Base-by-base conservation (phyloP, 2,797 vertebrate genomes). In the Tenualosa ilisha region DNA sequence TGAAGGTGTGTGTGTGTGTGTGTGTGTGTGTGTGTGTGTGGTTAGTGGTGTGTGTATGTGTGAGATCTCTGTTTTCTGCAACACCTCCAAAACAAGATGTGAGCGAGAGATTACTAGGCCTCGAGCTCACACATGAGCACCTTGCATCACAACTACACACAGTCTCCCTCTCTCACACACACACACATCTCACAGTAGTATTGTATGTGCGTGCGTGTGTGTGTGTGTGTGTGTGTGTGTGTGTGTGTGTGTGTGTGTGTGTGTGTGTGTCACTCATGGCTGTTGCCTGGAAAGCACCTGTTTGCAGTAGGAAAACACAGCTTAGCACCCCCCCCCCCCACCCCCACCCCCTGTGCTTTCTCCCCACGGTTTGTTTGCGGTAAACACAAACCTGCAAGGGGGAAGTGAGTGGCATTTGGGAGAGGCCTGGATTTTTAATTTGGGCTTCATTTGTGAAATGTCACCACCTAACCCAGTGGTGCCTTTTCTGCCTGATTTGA, bases 21-120 rank as follows among this genome's bases (percentile, higher is more conserved):
- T 54, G 53, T 15, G 53, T 15, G 53, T 2, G 54, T 56, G 54
- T 56, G 54, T 20, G 82, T 81, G 15, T 22, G 24, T 31, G 75
- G 12, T 85, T 90, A 89, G 87, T 88, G 89, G 89, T 88, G 46
- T 81, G 31, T 17, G 68, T 79, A 20, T 46, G 72, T 46, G 72
- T 79, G 43, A 59, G 20, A 24, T 31, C 8, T 86, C 81, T 85
- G 43, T 68, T 87, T 83, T 85, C 68, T 86, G 85, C 89, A 89
- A 89, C 83, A 91, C 89, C 89, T 90, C 89, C 89, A 88, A 91
- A 89, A 90, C 90, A 87, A 89, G 85, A 86, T 85, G 90, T 81
- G 83, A 88, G 89, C 90, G 84, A 84, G 82, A 88, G 84, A 89
- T 91, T 90, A 92, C 85, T 93, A 90, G 92, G 89, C 90, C 89